Conservation (phyloP, 1,140 invertebrate species). For the Patella vulgata region DNA sequence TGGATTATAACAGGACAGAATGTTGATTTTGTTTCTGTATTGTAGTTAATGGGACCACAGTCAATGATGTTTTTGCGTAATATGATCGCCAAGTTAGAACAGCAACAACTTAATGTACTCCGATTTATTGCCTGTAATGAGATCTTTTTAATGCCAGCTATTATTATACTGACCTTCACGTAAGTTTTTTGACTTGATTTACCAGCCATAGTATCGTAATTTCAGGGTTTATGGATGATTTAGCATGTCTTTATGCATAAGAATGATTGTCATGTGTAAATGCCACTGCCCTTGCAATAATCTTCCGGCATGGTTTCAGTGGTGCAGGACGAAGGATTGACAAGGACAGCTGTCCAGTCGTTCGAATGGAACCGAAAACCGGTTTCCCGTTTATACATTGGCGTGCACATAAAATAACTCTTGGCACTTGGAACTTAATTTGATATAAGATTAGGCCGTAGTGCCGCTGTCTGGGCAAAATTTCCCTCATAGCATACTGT, state of each 20-base stretch:
- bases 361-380: too few relatives aligned
- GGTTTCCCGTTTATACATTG: too few relatives aligned
- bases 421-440: too few relatives aligned
- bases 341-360: too few relatives aligned
- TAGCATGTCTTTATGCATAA: not conserved
- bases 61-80: constrained; percentile 88
- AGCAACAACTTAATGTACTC: constrained; percentile 87
- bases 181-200: constrained; percentile 73
- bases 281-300: too few relatives aligned
- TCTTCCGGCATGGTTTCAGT: too few relatives aligned
- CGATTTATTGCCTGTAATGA: constrained; percentile 88
- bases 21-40: constrained; percentile 16
- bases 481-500: too few relatives aligned
- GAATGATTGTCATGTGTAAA: not conserved
- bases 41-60: constrained; percentile 85
- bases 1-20: too few relatives aligned
- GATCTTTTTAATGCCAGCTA: constrained; percentile 91
- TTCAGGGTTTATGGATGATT: not conserved
- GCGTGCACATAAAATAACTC: too few relatives aligned
- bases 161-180: constrained; percentile 85
- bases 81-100: constrained; percentile 85
- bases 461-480: too few relatives aligned
- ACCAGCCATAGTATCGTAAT: not conserved
- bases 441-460: too few relatives aligned
- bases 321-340: too few relatives aligned